Base-by-base conservation (phyloP, 2,888 invertebrate species). In the Megalurothrips usitatus region DNA sequence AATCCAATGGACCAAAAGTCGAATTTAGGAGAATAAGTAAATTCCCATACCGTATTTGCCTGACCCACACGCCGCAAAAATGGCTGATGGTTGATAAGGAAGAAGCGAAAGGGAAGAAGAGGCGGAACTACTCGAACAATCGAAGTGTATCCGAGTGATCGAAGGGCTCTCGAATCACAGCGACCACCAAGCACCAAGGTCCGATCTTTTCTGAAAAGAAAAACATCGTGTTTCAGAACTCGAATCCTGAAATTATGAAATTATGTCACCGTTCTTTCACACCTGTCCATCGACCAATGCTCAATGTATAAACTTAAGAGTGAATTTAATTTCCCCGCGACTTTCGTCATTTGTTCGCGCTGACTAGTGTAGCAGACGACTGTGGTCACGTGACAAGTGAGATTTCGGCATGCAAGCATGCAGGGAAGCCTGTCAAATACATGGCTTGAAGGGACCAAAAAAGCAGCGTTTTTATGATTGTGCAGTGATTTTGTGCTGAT, bases 41-140 rank as follows among this genome's bases (percentile, higher is more conserved):
- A 23, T 75, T 26, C n/a, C 68, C 12, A 26, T 26, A n/a, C 23
- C 68, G 26, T 75, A 75, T 11, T 26, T 75, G 10, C 23, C 26
- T 23, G 12, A 26, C 23, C 68, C 68, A 26, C 68, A 75, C 68
- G 68, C 68, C 68, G 68, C 68, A 8, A 75, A 75, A 75, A 75
- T 75, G 68, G 68, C 68, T 75, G 23, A n/a, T 26, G 26, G 68
- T 12, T 26, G 68, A 12, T 75, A 26, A 75, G 23, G 68, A 75
- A 75, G 68, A 26, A 75, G 26, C 4, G 9, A 75, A 75, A 23
- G 23, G 6, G 23, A 26, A 23, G 12, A 75, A 75, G 9, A 8
- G 9, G 26, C 68, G 68, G 68, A 75, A 75, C 11, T 75, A 8
- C 34, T 43, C 34, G 34, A 43, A 43, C 34, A 43, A 43, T 43